A percentile compares a stretch with the other conserved stretches of the same genome.
Conservation (phyloP, 2,113 vertebrate genomes). For the Ciconia stormi region DNA sequence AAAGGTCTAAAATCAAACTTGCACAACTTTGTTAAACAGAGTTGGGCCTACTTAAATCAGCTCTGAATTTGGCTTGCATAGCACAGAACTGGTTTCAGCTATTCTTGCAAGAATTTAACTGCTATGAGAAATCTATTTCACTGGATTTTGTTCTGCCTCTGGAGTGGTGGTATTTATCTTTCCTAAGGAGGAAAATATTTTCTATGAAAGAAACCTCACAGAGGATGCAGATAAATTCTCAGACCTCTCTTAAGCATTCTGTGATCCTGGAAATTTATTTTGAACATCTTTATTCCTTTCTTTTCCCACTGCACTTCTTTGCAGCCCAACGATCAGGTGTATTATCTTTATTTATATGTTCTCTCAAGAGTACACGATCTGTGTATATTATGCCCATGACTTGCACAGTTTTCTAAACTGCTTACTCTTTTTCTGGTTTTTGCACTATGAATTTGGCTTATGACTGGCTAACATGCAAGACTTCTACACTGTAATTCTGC, state of each 20-base stretch:
- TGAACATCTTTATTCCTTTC: not conserved
- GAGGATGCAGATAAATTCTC: not conserved
- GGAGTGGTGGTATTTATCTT: not conserved
- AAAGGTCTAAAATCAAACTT: not conserved
- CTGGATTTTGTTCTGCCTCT: not conserved
- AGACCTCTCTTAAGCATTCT: not conserved
- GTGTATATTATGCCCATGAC: not conserved
- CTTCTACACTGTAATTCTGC: not conserved
- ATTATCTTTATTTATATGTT: not conserved
- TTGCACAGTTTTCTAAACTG: not conserved
- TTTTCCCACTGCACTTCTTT: not conserved
- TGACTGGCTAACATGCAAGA: not conserved
- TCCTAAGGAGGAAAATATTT: not conserved
- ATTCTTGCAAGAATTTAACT: not conserved
- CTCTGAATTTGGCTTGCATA: not conserved
- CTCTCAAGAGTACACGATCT: not conserved
- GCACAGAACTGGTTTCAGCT: not conserved
- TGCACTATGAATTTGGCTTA: not conserved
- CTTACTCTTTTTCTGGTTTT: not conserved
- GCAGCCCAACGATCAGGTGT: not conserved
- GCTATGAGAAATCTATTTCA: not conserved
- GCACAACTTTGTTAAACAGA: not conserved
- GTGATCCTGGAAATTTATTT: not conserved
- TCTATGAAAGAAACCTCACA: not conserved
- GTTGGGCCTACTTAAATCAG: not conserved